Conservation (phyloP, 1,140 invertebrate genomes). For the Phymastichus coffea region DNA sequence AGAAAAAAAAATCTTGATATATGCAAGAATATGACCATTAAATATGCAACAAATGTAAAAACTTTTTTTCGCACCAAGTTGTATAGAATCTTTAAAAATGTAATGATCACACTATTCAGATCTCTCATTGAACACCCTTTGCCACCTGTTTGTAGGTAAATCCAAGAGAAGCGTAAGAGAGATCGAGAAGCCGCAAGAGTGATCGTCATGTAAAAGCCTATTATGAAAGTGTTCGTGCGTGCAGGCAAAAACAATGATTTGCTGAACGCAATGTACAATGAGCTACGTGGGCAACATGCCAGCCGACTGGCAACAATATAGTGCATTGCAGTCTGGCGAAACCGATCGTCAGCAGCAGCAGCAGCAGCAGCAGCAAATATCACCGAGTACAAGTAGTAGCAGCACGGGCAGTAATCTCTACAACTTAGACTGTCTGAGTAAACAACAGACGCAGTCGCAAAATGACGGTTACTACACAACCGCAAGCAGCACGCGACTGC, state of each 20-base stretch:
- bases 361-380: constrained; percentile 28
- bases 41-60: no score
- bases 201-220: no score
- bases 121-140: no score
- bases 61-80: no score
- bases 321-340: constrained; percentile 42
- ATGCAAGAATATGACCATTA: no score
- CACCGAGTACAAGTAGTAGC: background rate
- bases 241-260: constrained; percentile 20
- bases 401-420: constrained; percentile 1
- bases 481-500: background rate
- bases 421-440: background rate
- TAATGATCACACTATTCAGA: no score
- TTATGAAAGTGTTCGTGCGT: no score
- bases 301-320: constrained; percentile 52
- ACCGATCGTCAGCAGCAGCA: constrained; percentile 29
- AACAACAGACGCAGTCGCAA: background rate
- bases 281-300: constrained; percentile 47
- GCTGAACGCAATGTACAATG: constrained; percentile 49
- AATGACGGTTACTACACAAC: background rate
- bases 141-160: no score
- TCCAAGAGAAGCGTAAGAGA: no score
- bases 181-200: no score
- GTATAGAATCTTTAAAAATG: no score
- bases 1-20: no score